These are phyloP conservation scores for Pteropus rufus DNA, from an alignment of 2,797 vertebrate genomes.

Conservation along the genomic window DNA sequence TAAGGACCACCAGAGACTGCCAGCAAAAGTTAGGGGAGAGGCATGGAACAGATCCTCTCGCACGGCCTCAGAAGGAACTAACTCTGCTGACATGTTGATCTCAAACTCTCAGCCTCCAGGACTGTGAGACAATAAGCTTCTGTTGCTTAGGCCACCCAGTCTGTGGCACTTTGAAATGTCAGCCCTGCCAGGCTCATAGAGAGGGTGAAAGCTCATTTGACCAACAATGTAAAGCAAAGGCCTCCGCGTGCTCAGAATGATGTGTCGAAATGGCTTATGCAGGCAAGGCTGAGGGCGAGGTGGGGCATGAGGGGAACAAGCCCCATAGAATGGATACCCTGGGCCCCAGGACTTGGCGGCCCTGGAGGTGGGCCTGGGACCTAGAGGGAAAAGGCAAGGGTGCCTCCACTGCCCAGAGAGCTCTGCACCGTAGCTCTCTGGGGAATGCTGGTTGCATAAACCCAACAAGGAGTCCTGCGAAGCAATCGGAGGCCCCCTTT, in stretches of 20 bases:
- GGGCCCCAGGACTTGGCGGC: not conserved
- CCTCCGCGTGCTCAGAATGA: not conserved
- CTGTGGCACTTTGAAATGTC: not conserved
- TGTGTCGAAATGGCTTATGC: not conserved
- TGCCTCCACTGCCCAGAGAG: not conserved
- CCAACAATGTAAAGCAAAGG: not conserved
- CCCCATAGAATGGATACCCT: not conserved
- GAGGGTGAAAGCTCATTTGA: not conserved
- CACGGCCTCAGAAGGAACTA: not conserved
- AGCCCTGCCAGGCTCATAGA: not conserved
- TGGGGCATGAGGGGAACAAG: not conserved
- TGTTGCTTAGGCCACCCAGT: not conserved
- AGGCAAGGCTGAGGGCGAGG: not conserved
- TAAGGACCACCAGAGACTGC: not conserved
- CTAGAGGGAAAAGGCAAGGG: not conserved
- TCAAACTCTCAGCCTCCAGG: not conserved
- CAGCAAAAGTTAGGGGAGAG: not conserved
- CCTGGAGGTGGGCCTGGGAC: not conserved
- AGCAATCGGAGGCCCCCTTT: not conserved
- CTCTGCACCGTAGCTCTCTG: accelerated
- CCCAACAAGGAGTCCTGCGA: not conserved
- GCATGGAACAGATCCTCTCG: not conserved
- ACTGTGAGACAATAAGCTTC: not conserved
- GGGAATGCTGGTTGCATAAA: not conserved
- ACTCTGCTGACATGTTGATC: not conserved